Conservation (phyloP, 2,888 invertebrate genomes). For the Helleia helle region DNA sequence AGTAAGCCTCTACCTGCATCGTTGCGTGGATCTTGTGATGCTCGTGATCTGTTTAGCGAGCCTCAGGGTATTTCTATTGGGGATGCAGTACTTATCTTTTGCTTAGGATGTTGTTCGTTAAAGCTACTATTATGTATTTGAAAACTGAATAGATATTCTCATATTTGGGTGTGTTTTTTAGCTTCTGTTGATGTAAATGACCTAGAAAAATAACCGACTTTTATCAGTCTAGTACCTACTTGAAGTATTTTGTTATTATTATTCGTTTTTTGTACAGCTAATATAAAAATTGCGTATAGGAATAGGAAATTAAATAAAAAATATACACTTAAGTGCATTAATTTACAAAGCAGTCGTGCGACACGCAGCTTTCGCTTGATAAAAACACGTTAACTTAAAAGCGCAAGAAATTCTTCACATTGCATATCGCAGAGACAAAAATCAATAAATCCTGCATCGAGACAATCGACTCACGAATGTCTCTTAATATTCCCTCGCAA, state of each 20-base stretch:
- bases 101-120: neutral
- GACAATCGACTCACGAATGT: slow-evolving; percentile 34
- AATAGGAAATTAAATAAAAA: neutral
- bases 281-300: no score
- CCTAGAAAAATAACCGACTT: no score
- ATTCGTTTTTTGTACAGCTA: no score
- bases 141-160: no score
- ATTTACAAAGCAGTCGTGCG: slow-evolving; percentile 5
- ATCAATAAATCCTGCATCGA: slow-evolving; percentile 40
- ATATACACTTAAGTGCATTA: neutral
- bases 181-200: no score
- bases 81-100: neutral
- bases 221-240: no score
- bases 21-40: slow-evolving; percentile 3
- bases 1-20: neutral
- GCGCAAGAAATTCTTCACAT: slow-evolving; percentile 29
- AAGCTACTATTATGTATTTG: neutral
- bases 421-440: slow-evolving; percentile 32
- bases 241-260: no score
- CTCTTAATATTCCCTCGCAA: slow-evolving; percentile 30
- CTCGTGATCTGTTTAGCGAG: neutral
- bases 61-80: neutral
- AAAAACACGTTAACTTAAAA: slow-evolving; percentile 12
- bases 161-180: no score
- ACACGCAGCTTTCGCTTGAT: slow-evolving; percentile 11